These are phyloP conservation scores for Amblyteles armatorius DNA, from an alignment of 2,888 invertebrate species.

Conservation along the genomic window DNA sequence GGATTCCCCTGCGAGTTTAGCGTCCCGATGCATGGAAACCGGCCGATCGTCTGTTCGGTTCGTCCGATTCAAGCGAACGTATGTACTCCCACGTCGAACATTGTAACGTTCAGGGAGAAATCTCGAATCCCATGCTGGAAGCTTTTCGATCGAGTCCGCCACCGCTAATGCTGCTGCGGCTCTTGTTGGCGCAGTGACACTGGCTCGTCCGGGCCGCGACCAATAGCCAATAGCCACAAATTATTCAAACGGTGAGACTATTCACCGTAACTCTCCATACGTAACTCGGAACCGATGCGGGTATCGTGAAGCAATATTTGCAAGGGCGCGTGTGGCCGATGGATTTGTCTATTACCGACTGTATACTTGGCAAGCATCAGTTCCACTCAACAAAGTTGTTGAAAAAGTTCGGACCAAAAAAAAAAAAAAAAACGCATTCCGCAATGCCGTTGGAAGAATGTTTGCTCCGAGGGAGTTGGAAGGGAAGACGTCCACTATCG, in stretches of 20 bases:
- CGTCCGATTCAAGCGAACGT: constrained; percentile 31
- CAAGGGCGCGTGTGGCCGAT: not conserved
- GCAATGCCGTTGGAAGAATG: constrained; percentile 43
- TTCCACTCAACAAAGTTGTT: not conserved
- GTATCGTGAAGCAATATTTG: constrained; percentile 39
- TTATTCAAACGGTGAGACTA: constrained; percentile 63
- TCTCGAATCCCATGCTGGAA: constrained; percentile 40
- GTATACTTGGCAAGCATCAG: constrained; percentile 59
- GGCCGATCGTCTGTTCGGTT: constrained; percentile 16
- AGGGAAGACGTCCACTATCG: constrained; percentile 36
- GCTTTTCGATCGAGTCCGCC: constrained; percentile 5
- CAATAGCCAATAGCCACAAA: constrained; percentile 42
- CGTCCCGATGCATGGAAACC: constrained; percentile 29
- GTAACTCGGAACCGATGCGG: constrained; percentile 30
- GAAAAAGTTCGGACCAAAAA: not conserved
- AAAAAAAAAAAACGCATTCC: not conserved
- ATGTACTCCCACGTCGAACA: constrained; percentile 39
- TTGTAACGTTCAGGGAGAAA: constrained; percentile 43
- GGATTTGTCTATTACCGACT: constrained; percentile 2
- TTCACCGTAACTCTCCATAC: constrained; percentile 27
- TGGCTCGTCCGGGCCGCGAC: constrained; percentile 4
- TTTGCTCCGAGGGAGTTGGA: not conserved
- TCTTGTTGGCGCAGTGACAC: not conserved
- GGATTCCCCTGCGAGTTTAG: constrained; percentile 57
- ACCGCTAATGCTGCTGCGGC: not conserved